Conservation (phyloP, 2,797 vertebrate genomes). For the Distichodus sexfasciatus region DNA sequence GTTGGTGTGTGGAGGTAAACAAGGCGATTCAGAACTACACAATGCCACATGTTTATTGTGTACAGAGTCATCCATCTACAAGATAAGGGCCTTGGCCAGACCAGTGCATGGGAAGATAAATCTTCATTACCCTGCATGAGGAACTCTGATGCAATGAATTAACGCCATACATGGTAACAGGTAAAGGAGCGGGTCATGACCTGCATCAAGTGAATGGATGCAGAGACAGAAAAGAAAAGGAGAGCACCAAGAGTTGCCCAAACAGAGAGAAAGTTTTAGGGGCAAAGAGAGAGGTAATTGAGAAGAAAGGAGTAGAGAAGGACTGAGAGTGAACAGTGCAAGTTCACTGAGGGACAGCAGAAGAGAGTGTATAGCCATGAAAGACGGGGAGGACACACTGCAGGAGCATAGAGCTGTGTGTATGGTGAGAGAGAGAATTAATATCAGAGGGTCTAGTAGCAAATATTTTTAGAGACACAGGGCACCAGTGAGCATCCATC, state of each 20-base stretch:
- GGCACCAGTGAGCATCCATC: slow-evolving; percentile 41
- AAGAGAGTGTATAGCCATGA: slow-evolving; percentile 16
- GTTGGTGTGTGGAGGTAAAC: slow-evolving; percentile 39
- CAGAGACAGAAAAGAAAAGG: background rate
- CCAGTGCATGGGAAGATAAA: slow-evolving; percentile 39
- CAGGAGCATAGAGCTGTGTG: background rate
- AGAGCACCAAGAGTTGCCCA: background rate
- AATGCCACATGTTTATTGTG: slow-evolving; percentile 48
- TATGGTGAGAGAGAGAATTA: slow-evolving; percentile 45
- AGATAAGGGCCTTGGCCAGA: slow-evolving; percentile 43
- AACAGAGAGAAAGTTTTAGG: no score
- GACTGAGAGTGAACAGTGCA: slow-evolving; percentile 11
- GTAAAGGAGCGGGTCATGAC: slow-evolving; percentile 31
- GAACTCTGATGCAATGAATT: slow-evolving; percentile 42
- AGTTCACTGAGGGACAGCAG: slow-evolving; percentile 32
- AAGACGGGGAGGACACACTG: slow-evolving; percentile 3
- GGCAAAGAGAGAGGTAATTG: no score
- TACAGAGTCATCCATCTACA: slow-evolving; percentile 46
- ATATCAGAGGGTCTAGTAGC: slow-evolving; percentile 43
- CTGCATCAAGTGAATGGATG: slow-evolving; percentile 5
- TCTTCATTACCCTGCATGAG: slow-evolving; percentile 44
- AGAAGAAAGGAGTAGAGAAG: no score
- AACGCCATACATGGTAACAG: slow-evolving; percentile 39
- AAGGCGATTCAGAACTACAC: slow-evolving; percentile 42
- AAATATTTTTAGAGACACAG: slow-evolving; percentile 62